A percentile compares a stretch with the other conserved stretches of the same genome.
Evolutionary conservation across 2,888 invertebrate genomes (phyloP).

Genomic region (Sphinx pinastri): DNA sequence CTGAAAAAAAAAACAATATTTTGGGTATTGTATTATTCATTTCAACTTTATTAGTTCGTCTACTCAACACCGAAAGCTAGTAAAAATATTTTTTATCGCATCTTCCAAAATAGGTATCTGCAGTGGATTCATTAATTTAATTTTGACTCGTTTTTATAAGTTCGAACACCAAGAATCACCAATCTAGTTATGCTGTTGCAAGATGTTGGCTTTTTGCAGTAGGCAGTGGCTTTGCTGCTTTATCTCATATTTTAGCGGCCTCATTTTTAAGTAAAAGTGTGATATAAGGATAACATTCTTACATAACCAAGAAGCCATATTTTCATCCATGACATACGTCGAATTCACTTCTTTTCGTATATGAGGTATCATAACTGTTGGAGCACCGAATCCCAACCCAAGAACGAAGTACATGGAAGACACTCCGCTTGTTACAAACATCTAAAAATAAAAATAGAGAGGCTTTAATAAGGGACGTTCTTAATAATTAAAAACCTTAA

Average conservation of each 20-base stretch:
- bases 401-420: constrained; percentile 51
- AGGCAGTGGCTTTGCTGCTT: no score
- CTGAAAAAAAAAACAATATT: constrained; percentile 41
- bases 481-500: no score
- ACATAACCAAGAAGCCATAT: constrained; percentile 62
- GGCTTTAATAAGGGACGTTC: no score
- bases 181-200: no score
- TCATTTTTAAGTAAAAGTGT: background rate
- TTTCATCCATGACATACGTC: constrained; percentile 45
- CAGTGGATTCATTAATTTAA: no score
- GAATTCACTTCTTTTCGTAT: constrained; percentile 50
- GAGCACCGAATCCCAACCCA: constrained; percentile 54
- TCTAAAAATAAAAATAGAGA: constrained; percentile 41
- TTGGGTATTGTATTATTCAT: background rate
- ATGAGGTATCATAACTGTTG: constrained; percentile 58
- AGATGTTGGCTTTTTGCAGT: no score
- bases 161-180: no score
- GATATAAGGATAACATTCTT: constrained; percentile 34
- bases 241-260: no score
- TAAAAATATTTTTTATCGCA: no score
- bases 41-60: background rate
- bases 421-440: constrained; percentile 49
- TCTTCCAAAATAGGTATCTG: no score
- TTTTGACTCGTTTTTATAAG: no score
- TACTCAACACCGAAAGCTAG: background rate